A percentile compares a stretch with the other conserved stretches of the same genome.
These are phyloP conservation scores for Drosophila ezoana DNA, from an alignment of 2,888 invertebrate species.

Conservation along the genomic window DNA sequence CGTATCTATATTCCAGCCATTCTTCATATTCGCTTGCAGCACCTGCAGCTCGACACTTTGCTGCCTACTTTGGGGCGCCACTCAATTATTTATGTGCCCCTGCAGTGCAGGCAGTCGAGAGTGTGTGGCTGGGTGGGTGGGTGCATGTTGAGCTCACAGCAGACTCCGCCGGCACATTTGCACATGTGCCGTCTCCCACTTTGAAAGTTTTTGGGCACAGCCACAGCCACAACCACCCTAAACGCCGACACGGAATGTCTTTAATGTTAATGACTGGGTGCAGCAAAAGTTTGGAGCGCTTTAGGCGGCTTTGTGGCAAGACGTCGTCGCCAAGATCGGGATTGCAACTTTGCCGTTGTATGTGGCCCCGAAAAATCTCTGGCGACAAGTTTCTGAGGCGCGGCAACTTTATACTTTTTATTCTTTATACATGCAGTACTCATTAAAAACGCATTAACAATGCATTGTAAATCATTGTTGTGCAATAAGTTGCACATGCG, in stretches of 20 bases:
- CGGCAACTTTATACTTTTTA: slow-evolving; percentile 49
- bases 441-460: slow-evolving; percentile 77
- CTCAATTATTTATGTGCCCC: slow-evolving; percentile 75
- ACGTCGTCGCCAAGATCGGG: slow-evolving; percentile 36
- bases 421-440: slow-evolving; percentile 45
- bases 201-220: slow-evolving; percentile 29
- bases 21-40: slow-evolving; percentile 43
- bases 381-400: slow-evolving; percentile 61
- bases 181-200: slow-evolving; percentile 30
- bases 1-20: slow-evolving; percentile 14
- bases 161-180: slow-evolving; percentile 23
- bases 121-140: neutral
- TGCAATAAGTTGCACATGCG: slow-evolving; percentile 57
- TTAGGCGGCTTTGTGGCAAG: slow-evolving; percentile 74
- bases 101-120: slow-evolving; percentile 54
- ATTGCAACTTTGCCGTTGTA: slow-evolving; percentile 58
- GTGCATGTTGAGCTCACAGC: neutral
- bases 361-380: slow-evolving; percentile 45
- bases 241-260: slow-evolving; percentile 65
- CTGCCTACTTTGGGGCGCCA: slow-evolving; percentile 72
- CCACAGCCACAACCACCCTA: neutral
- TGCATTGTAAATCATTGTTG: slow-evolving; percentile 69
- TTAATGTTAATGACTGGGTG: slow-evolving; percentile 75
- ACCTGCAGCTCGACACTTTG: slow-evolving; percentile 64
- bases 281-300: slow-evolving; percentile 67